A percentile compares a stretch with the other conserved stretches of the same genome.
Evolutionary conservation across 2,888 invertebrate species (phyloP).

Genomic region (Trichogramma evanescens): DNA sequence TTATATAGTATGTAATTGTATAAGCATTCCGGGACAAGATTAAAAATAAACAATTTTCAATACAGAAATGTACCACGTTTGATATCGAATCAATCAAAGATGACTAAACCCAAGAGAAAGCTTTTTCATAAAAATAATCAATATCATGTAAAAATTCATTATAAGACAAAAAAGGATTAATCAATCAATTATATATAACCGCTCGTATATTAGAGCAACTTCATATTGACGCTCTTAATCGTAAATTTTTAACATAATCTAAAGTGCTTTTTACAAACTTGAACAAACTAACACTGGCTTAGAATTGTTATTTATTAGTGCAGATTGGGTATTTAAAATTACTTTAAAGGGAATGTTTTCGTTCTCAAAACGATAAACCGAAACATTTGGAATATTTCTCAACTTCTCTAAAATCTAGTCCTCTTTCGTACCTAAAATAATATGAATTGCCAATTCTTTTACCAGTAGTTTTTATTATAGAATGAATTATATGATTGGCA

Average conservation of each 20-base stretch:
- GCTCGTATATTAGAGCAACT: slow-evolving; percentile 10
- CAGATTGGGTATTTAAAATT: not conserved
- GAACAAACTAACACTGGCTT: too few species aligned
- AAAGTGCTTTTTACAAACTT: slow-evolving; percentile 2
- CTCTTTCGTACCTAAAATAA: too few species aligned
- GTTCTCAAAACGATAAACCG: not conserved
- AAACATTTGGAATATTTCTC: too few species aligned
- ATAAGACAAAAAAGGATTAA: slow-evolving; percentile 7
- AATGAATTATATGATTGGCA: too few species aligned
- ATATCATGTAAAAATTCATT: too few species aligned
- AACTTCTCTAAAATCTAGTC: too few species aligned
- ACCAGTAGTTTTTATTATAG: too few species aligned
- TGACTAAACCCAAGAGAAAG: not conserved
- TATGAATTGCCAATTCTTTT: too few species aligned
- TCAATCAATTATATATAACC: slow-evolving; percentile 11
- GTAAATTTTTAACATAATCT: slow-evolving; percentile 13
- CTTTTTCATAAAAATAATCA: not conserved
- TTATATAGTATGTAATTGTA: too few species aligned
- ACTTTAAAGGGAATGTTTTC: not conserved
- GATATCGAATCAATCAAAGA: too few species aligned
- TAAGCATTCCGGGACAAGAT: slow-evolving; percentile 32
- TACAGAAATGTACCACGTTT: slow-evolving; percentile 9
- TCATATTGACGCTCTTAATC: slow-evolving; percentile 10
- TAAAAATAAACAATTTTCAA: slow-evolving; percentile 15
- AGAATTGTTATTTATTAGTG: too few species aligned